A percentile compares a stretch with the other conserved stretches of the same genome.
These are phyloP conservation scores for Siderastrea radians DNA, from an alignment of 92 coral and sea anemone genomes.

Conservation along the genomic window DNA sequence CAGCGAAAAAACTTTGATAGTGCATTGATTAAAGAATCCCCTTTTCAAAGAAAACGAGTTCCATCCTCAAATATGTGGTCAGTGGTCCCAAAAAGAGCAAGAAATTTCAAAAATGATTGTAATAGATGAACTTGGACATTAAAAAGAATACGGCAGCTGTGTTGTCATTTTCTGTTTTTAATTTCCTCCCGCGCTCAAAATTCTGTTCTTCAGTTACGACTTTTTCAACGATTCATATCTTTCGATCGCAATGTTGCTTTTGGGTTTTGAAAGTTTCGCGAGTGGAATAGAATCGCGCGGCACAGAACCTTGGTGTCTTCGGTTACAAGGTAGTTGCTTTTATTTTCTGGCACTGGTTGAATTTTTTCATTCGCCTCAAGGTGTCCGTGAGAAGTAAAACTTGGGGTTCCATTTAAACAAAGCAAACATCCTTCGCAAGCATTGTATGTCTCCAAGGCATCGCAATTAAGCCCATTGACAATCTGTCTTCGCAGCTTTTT, in stretches of 20 bases:
- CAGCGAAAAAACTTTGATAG: neutral
- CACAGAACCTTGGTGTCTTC: neutral
- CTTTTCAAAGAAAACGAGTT: neutral
- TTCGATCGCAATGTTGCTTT: slow-evolving; percentile 1
- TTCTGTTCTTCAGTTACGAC: slow-evolving; percentile 50
- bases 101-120: slow-evolving; percentile 56
- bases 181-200: slow-evolving; percentile 78
- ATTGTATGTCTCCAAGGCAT: slow-evolving; percentile 71
- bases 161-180: slow-evolving; percentile 82
- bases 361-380: slow-evolving; percentile 37
- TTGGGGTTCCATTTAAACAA: slow-evolving; percentile 77
- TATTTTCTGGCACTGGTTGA: slow-evolving; percentile 1
- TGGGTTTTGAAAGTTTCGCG: neutral
- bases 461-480: slow-evolving; percentile 89
- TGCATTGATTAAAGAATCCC: neutral
- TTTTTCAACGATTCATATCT: slow-evolving; percentile 16
- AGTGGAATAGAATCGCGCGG: neutral
- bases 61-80: neutral
- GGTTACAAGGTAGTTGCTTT: neutral
- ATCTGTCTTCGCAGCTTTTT: slow-evolving; percentile 72
- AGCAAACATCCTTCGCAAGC: slow-evolving; percentile 72
- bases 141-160: slow-evolving; percentile 82
- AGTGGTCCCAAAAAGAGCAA: slow-evolving; percentile 1
- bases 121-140: slow-evolving; percentile 49
- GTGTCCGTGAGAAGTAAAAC: slow-evolving; percentile 35